Conservation (phyloP, 1,140 invertebrate genomes). For the Macrotrachela quadricornifera region DNA sequence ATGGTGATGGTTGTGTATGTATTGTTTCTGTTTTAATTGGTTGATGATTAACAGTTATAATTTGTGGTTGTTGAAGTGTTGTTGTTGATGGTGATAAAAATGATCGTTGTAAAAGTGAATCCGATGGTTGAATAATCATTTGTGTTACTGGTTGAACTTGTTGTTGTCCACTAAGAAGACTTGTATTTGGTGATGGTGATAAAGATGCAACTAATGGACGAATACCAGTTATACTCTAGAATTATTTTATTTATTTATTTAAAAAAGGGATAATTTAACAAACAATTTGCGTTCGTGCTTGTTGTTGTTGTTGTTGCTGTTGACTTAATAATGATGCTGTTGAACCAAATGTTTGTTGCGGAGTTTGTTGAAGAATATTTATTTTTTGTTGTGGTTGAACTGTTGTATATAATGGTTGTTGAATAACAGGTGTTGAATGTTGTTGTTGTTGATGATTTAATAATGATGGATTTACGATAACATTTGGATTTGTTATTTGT, state of each 20-base stretch:
- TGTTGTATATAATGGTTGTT: no score
- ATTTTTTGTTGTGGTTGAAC: no score
- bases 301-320: not conserved
- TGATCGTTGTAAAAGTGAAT: constrained; percentile 2
- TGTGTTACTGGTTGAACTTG: not conserved
- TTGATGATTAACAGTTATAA: not conserved
- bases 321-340: not conserved
- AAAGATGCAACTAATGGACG: not conserved
- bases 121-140: not conserved
- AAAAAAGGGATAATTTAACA: not conserved
- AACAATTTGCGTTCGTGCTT: not conserved
- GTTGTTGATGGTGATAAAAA: constrained; percentile 1
- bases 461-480: no score
- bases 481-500: no score
- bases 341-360: no score
- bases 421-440: no score
- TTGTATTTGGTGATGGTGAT: not conserved
- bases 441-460: no score
- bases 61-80: not conserved
- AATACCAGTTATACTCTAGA: not conserved
- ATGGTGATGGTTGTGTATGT: not conserved
- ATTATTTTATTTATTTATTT: not conserved
- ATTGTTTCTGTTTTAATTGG: not conserved
- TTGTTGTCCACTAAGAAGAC: not conserved
- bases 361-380: no score